phyloP scores from a whole-genome alignment of 2,888 invertebrate species.

The Dioctria linearis region DNA sequence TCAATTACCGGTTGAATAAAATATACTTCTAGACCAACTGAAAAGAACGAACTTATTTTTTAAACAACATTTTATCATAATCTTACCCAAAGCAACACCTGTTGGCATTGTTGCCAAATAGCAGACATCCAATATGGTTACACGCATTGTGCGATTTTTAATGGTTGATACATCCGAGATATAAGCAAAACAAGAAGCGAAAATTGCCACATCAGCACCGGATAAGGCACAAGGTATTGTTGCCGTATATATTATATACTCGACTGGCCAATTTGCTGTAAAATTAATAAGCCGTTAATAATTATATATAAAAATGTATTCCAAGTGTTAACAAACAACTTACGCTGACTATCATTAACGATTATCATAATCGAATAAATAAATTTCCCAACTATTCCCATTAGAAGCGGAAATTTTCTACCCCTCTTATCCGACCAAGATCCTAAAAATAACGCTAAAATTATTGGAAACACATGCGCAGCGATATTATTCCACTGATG shows the following conservation, averaged over 20 bases:
- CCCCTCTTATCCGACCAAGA: slow-evolving; percentile 88
- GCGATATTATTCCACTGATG: slow-evolving; percentile 86
- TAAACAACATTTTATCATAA: neutral
- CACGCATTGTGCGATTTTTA: slow-evolving; percentile 81
- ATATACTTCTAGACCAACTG: neutral
- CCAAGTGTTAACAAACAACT: slow-evolving; percentile 46
- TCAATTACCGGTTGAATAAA: too few relatives aligned
- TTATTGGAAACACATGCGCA: slow-evolving; percentile 81
- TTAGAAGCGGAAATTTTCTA: slow-evolving; percentile 80
- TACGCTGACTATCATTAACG: slow-evolving; percentile 77
- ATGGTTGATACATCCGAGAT: slow-evolving; percentile 83
- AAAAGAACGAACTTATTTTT: neutral
- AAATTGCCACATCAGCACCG: slow-evolving; percentile 85
- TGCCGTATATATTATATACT: slow-evolving; percentile 83
- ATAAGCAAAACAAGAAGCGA: slow-evolving; percentile 85
- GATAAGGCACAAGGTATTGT: slow-evolving; percentile 83
- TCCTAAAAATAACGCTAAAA: slow-evolving; percentile 85
- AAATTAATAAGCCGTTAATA: neutral
- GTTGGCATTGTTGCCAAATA: slow-evolving; percentile 88
- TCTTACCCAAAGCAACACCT: slow-evolving; percentile 83
- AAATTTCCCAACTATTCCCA: slow-evolving; percentile 82
- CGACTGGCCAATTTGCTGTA: slow-evolving; percentile 77
- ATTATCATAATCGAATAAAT: slow-evolving; percentile 83
- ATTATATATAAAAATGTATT: neutral
- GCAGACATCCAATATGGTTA: slow-evolving; percentile 86